Percentiles rank a stretch among this genome's conserved stretches.
These are phyloP conservation scores for Eristalinus sepulchralis DNA, from an alignment of 2,888 invertebrate species.

Conservation along the genomic window DNA sequence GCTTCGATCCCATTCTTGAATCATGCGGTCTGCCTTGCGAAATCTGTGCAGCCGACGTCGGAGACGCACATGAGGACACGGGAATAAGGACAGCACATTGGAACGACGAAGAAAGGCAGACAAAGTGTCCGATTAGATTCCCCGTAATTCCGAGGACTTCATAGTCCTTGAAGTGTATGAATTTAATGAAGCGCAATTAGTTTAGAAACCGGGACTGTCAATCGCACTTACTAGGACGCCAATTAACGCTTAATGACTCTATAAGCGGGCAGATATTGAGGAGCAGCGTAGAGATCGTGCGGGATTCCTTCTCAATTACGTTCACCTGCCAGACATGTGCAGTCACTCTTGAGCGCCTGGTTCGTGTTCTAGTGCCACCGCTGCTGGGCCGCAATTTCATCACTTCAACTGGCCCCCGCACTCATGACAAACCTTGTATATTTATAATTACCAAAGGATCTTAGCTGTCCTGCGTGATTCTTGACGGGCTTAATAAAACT, in stretches of 20 bases:
- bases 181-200: conserved; percentile 29
- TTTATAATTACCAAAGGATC: conserved; percentile 2
- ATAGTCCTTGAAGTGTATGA: neutral
- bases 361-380: neutral
- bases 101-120: neutral
- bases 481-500: neutral
- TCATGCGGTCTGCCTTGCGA: neutral
- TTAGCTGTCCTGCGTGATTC: neutral
- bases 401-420: neutral
- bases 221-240: neutral
- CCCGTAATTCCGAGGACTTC: neutral
- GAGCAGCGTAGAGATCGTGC: neutral
- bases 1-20: neutral
- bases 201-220: neutral
- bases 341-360: neutral
- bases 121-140: neutral
- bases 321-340: neutral
- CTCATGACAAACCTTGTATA: neutral
- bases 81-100: neutral
- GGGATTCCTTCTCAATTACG: conserved; percentile 3
- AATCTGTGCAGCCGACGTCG: neutral
- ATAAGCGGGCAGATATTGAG: neutral
- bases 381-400: neutral
- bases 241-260: conserved; percentile 19
- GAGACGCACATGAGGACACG: too few species aligned